phyloP scores from a whole-genome alignment of 2,113 vertebrate species.

The Cepphus grylle region DNA sequence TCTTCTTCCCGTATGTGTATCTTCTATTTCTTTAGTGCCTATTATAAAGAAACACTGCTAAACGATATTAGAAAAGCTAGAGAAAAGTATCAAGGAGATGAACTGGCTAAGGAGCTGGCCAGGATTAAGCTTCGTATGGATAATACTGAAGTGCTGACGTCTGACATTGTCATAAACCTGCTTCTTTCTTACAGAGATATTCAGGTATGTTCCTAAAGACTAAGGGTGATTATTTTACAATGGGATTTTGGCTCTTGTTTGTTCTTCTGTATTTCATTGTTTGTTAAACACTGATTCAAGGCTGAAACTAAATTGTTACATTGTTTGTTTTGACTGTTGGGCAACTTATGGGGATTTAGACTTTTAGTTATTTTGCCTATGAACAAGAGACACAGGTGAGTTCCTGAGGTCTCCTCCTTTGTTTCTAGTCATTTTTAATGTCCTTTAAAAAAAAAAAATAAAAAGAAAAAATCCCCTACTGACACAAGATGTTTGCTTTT shows the following conservation, averaged over 20 bases:
- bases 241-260: not conserved
- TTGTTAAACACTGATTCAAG: not conserved
- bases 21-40: slow-evolving; percentile 73
- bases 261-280: not conserved
- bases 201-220: slow-evolving; percentile 78
- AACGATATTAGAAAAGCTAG: slow-evolving; percentile 92
- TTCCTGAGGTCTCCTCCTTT: not conserved
- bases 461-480: not conserved
- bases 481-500: not conserved
- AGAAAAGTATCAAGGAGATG: slow-evolving; percentile 92
- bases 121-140: slow-evolving; percentile 92
- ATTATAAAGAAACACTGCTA: slow-evolving; percentile 89
- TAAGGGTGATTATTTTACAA: not conserved
- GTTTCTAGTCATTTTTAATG: not conserved
- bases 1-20: not conserved
- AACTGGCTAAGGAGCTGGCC: slow-evolving; percentile 88
- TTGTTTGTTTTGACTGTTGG: not conserved
- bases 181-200: slow-evolving; percentile 96
- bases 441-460: not conserved
- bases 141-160: slow-evolving; percentile 89
- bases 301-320: not conserved
- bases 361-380: not conserved
- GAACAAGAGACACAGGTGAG: not conserved
- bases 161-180: slow-evolving; percentile 93
- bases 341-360: not conserved